Conservation (phyloP, 2,797 vertebrate genomes). For the Knipowitschia caucasica region DNA sequence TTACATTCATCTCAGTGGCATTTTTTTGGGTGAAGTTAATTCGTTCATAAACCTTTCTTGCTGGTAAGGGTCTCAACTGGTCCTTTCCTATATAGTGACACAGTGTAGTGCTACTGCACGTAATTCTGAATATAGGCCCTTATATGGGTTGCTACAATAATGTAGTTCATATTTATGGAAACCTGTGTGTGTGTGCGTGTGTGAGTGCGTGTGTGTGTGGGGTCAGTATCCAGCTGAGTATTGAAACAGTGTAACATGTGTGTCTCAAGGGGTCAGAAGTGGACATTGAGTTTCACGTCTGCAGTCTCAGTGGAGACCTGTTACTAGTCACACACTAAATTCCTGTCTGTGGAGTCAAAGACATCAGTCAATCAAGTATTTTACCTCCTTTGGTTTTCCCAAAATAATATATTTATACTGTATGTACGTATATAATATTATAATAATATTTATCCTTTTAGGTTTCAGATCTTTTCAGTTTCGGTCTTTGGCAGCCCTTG, state of each 20-base stretch:
- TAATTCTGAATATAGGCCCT: slow-evolving; percentile 34
- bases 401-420: no score
- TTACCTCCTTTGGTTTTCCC: slow-evolving; percentile 18
- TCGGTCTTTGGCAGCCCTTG: slow-evolving; percentile 40
- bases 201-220: slow-evolving; percentile 16
- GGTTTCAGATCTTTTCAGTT: slow-evolving; percentile 56
- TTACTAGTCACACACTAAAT: slow-evolving; percentile 34
- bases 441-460: no score
- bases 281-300: slow-evolving; percentile 26
- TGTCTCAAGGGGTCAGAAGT: slow-evolving; percentile 38
- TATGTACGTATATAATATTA: no score
- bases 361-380: slow-evolving; percentile 23
- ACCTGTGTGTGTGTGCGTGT: no score
- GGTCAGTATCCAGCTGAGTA: slow-evolving; percentile 32
- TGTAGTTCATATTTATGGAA: no score
- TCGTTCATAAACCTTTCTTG: neutral
- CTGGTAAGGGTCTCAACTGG: neutral
- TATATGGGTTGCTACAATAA: slow-evolving; percentile 42
- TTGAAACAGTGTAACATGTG: slow-evolving; percentile 18
- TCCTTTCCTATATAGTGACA: slow-evolving; percentile 9
- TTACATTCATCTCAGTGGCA: neutral
- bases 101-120: slow-evolving; percentile 17
- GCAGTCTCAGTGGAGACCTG: slow-evolving; percentile 24
- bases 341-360: slow-evolving; percentile 24
- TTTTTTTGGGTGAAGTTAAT: no score